Evolutionary conservation across 2,113 vertebrate species (phyloP).

Genomic region (Neotoma lepida): DNA sequence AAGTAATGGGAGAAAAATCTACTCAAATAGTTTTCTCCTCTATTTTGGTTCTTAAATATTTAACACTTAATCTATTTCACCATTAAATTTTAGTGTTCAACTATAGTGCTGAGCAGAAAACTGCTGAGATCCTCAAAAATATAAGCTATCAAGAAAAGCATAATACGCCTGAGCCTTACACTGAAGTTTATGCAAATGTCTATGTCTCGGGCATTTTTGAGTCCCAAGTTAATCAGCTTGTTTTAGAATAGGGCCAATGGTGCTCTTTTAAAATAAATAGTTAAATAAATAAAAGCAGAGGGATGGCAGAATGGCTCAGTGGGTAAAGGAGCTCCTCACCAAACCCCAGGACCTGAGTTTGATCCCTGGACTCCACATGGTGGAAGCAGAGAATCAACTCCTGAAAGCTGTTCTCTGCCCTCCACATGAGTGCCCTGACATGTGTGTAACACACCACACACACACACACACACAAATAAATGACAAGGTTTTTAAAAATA

Average conservation of each 20-base stretch:
- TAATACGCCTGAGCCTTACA: neutral
- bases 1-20: neutral
- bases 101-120: neutral
- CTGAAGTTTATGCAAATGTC: neutral
- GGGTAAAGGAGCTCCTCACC: neutral
- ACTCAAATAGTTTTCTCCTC: neutral
- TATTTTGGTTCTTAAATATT: constrained; percentile 29
- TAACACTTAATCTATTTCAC: neutral
- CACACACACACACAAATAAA: neutral
- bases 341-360: neutral
- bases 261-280: neutral
- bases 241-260: neutral
- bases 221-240: neutral
- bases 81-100: constrained; percentile 16
- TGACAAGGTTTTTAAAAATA: neutral
- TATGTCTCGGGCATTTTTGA: neutral
- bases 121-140: constrained; percentile 28
- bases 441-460: neutral
- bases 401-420: neutral
- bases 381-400: neutral
- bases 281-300: neutral
- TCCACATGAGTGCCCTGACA: neutral
- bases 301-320: too few relatives aligned
- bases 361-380: too few relatives aligned
- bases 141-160: constrained; percentile 3